These are phyloP conservation scores for Lontra canadensis DNA, from an alignment of 2,113 vertebrate species.

Conservation along the genomic window DNA sequence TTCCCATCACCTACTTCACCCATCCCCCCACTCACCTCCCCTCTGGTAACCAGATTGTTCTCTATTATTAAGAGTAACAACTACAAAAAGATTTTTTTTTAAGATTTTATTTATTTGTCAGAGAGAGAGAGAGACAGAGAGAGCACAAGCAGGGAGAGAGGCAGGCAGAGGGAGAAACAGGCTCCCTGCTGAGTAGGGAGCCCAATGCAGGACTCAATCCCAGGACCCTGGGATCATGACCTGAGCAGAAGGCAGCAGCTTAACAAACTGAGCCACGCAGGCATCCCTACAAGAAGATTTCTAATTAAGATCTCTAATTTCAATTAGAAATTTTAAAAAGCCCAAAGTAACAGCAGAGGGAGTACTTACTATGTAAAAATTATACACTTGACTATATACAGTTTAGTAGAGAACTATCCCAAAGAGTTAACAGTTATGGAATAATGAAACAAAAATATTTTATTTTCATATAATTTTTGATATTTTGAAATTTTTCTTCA, in stretches of 20 bases:
- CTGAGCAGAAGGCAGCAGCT: no score
- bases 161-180: no score
- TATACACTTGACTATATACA: neutral
- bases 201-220: no score
- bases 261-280: no score
- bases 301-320: neutral
- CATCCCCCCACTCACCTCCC: neutral
- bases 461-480: neutral
- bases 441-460: neutral
- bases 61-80: neutral
- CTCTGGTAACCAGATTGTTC: neutral
- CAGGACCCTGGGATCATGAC: no score
- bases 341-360: neutral
- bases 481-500: neutral
- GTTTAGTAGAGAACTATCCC: neutral
- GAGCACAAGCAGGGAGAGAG: no score
- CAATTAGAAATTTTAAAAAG: neutral
- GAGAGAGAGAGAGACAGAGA: no score
- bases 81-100: no score
- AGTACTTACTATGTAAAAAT: neutral
- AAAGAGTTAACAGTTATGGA: neutral
- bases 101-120: no score
- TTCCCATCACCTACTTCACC: neutral
- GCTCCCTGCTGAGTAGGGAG: no score
- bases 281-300: neutral